Evolutionary conservation across 2,888 invertebrate species (phyloP), one percentile per base, ranked within the genome.

Genomic region (Craniophora ligustri): DNA sequence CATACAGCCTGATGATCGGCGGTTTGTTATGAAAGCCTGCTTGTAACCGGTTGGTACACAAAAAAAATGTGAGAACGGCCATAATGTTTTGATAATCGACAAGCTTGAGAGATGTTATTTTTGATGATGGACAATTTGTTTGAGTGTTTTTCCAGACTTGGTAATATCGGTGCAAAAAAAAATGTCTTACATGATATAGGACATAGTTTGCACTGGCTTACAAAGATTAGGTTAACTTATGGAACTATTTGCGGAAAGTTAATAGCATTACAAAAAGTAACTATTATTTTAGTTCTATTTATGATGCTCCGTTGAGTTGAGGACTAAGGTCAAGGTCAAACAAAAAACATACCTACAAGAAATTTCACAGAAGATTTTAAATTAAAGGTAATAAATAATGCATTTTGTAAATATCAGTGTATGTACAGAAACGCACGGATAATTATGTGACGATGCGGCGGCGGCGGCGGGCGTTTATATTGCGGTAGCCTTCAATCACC

Each of bases 21-120:
- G 21, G 34, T 39, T 48, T 40, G 36, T 64, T 72, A 72, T 55
- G 70, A 69, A 64, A 64, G 59, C n/a, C 10, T 11, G 45, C 15
- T 13, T 13, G n/a, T 13, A 61, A 68, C 69, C 59, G 36, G 65
- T 64, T 40, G 2, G n/a, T 5, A 18, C 15, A 28, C 23, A 56
- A 55, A 72, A 55, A 72, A 63, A 44, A 62, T 36, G 28, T 49
- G 34, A 41, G 53, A 56, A 51, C 34, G 15, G 13, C 35, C 26
- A 35, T 39, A 38, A 46, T 38, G 51, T 60, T 70, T 51, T 51
- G 55, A 31, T 60, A 42, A 54, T 53, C n/a, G 30, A 38, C 18
- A 11, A 32, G 5, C 6, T 21, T 41, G 44, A 23, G 44, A 23
- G 49, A 4, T 5, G 4, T 55, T 64, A 55, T 48, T 38, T 18